Evolutionary conservation across 2,797 vertebrate genomes (phyloP).

Genomic region (Anabas testudineus): DNA sequence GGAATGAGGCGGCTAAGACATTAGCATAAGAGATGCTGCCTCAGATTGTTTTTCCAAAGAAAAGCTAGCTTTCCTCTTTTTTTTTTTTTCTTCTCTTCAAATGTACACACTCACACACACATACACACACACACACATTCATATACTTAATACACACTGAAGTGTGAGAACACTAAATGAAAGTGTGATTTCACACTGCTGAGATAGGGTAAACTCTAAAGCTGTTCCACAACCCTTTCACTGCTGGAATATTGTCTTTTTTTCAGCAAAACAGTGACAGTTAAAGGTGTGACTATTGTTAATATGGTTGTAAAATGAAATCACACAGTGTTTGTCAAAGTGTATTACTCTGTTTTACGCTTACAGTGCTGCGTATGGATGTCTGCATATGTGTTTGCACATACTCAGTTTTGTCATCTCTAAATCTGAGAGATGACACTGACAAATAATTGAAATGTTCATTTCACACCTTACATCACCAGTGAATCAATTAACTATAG

Average conservation of each 20-base stretch:
- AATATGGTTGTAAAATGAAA: constrained; percentile 54
- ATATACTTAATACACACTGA: constrained; percentile 28
- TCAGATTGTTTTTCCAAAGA: constrained; percentile 83
- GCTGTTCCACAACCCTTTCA: constrained; percentile 73
- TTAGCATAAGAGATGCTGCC: constrained; percentile 84
- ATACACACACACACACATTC: constrained; percentile 7
- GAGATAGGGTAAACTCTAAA: constrained; percentile 79
- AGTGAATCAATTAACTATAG: constrained; percentile 8
- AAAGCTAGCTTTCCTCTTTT: constrained; percentile 48
- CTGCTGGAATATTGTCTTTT: constrained; percentile 51
- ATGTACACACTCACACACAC: constrained; percentile 22
- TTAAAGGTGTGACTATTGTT: constrained; percentile 71
- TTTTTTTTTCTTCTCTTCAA: constrained; percentile 32
- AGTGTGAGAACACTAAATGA: constrained; percentile 74
- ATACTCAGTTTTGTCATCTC: constrained; percentile 35
- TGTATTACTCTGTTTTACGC: constrained; percentile 44
- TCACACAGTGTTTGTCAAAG: constrained; percentile 51
- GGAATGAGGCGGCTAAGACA: constrained; percentile 62
- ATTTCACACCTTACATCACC: constrained; percentile 20
- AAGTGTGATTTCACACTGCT: constrained; percentile 83
- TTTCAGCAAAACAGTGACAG: constrained; percentile 40
- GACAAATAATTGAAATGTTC: constrained; percentile 9
- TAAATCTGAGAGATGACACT: constrained; percentile 19
- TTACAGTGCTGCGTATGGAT: constrained; percentile 19
- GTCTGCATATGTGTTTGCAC: constrained; percentile 47